phyloP scores from a whole-genome alignment of 2,113 vertebrate species.

The Corythoichthys haematopterus region DNA sequence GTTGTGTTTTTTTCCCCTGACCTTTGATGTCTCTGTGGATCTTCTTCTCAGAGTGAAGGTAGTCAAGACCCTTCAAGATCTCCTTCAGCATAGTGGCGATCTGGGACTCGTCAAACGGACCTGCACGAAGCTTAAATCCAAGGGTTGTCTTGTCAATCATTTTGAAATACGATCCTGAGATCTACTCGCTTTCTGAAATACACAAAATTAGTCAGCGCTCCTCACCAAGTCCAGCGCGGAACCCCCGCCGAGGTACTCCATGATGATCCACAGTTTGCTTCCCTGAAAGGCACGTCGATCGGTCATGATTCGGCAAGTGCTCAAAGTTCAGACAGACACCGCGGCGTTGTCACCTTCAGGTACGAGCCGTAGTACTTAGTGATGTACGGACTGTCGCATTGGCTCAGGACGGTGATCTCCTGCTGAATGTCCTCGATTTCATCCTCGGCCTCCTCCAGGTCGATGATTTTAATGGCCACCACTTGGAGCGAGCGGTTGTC shows the following conservation, averaged over 20 bases:
- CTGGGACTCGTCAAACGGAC: constrained; percentile 63
- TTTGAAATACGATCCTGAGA: too few species aligned
- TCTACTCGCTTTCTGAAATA: background rate
- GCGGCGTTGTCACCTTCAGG: constrained; percentile 76
- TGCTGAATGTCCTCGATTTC: constrained; percentile 96
- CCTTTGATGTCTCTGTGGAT: constrained; percentile 72
- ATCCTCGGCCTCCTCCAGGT: constrained; percentile 92
- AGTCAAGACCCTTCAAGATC: constrained; percentile 69
- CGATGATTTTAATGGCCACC: constrained; percentile 93
- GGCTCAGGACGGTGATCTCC: constrained; percentile 92
- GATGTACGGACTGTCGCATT: constrained; percentile 90
- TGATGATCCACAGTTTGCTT: constrained; percentile 69
- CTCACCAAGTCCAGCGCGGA: constrained; percentile 68
- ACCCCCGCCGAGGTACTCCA: constrained; percentile 67
- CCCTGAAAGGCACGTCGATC: constrained; percentile 39
- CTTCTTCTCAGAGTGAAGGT: constrained; percentile 69
- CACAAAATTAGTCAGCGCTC: background rate
- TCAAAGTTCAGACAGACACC: background rate
- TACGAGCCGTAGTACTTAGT: constrained; percentile 93
- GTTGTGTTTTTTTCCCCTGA: constrained; percentile 1
- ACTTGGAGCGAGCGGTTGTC: constrained; percentile 87
- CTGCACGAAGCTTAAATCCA: constrained; percentile 27
- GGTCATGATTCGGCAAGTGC: background rate
- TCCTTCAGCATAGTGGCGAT: constrained; percentile 71
- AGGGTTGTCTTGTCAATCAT: background rate